A percentile compares a stretch with the other conserved stretches of the same genome.
Conservation (phyloP, 2,113 vertebrate genomes). For the Desmodus rotundus region DNA sequence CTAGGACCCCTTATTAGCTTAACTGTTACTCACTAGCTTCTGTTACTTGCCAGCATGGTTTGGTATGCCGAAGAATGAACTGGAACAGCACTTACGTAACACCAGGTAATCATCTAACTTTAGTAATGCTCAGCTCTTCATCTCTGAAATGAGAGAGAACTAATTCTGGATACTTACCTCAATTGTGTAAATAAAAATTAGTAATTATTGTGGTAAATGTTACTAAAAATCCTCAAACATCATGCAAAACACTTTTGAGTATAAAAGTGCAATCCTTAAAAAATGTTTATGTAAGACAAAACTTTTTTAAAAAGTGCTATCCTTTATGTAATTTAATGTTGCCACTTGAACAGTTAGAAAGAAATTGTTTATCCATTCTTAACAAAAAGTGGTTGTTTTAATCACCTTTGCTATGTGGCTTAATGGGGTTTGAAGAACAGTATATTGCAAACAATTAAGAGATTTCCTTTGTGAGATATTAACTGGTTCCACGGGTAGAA, state of each 20-base stretch:
- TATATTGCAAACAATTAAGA: constrained; percentile 32
- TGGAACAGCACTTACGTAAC: background rate
- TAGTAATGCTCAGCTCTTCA: background rate
- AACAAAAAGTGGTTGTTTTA: constrained; percentile 19
- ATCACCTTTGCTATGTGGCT: constrained; percentile 18
- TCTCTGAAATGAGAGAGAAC: background rate
- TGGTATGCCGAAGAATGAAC: background rate
- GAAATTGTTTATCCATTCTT: background rate
- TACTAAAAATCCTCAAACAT: background rate
- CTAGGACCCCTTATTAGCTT: background rate
- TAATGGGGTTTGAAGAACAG: constrained; percentile 32
- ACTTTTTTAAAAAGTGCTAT: background rate
- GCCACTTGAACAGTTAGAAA: background rate
- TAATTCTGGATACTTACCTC: background rate
- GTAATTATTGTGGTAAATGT: background rate
- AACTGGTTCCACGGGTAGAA: constrained; percentile 10
- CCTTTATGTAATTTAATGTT: background rate
- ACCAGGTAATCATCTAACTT: background rate
- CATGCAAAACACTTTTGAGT: background rate
- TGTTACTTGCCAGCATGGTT: background rate
- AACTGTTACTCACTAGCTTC: background rate
- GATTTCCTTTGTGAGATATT: constrained; percentile 43
- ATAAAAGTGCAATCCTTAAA: background rate
- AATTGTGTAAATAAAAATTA: background rate
- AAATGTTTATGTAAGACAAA: background rate